Evolutionary conservation across 2,888 invertebrate genomes (phyloP), one percentile per base, ranked within the genome.

Genomic region (Drosophila cracens): DNA sequence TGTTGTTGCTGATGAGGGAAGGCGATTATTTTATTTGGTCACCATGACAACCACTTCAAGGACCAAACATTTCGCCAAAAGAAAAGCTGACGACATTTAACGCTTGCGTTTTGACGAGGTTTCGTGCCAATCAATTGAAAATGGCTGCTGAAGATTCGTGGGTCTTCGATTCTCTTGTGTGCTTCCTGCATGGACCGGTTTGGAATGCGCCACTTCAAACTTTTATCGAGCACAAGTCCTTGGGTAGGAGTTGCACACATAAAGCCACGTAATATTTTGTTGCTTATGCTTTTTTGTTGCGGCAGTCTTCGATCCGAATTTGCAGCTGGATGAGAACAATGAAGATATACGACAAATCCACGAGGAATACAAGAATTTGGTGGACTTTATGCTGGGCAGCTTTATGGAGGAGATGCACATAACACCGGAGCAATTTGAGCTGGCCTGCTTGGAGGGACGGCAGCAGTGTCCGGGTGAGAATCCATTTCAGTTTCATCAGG

Each of bases 391-490:
- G 95, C 94, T 98, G 52, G 97, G 97, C 51, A 97, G 97, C 66
- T 98, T 98, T 91, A 98, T 98, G 96, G 97, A 98, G 83, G 98
- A 98, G 89, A 96, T 98, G 91, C 96, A 97, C 54, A 97, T 98
- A 80, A 95, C 96, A 0, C 96, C 97, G 0, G 96, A 97, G 79
- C 97, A 98, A 91, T 97, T 98, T 90, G 97, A 97, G 92, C 94
- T 95, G 58, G 97, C 97, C 10, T 98, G 97, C 87, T 93, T 93
- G 40, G 93, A 93, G 77, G 92, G 93, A 0, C 90, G 92, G 0
- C 90, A 87, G 65, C 90, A 92, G 64, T 88, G 91, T 5, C 90
- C 91, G 58, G 90, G 87, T 34, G 92, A 92, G 60, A 92, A 95
- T 66, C 94, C 95, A 0, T 94, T 95, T 18, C 94, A 95, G 82